Base-by-base conservation (phyloP, 2,113 vertebrate genomes). In the Protobothrops mucrosquamatus region DNA sequence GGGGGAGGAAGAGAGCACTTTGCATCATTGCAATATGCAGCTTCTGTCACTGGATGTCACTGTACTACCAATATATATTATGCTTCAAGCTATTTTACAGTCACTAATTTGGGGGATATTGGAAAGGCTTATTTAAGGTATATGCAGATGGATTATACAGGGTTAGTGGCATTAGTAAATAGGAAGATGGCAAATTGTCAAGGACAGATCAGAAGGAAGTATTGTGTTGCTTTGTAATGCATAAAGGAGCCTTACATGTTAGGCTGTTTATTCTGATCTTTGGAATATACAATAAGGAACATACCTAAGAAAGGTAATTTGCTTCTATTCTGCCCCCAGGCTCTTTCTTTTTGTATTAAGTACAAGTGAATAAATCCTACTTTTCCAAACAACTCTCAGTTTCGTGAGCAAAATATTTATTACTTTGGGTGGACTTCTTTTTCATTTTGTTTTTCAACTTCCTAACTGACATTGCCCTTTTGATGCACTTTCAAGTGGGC, bases 41-140 rank as follows among this genome's bases (percentile, higher is more conserved):
- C 9, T 64, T 6, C 6, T 23, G 90, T 97, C 98, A 98, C 97
- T 95, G 97, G 97, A 96, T 98, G 98, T 96, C 98, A 96, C n/a
- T 97, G 92, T 97, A 95, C 96, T 74, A 97, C 96, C 96, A 96
- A 10, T 0, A 87, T 96, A 95, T 57, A 74, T n/a, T 64, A 29
- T 61, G 7, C 48, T 52, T 0, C 0, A 88, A 59, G 54, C 91
- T 94, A 92, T 96, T 91, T 93, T 4, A 88, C 64, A 93, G 57
- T 57, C 91, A 56, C 46, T 14, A 92, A 39, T 46, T 95, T 0
- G 0, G 74, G 92, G 93, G 91, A 90, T 39, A 24, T 95, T 97
- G 96, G 90, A 89, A 92, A 94, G 95, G 92, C 89, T 96, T 92
- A 86, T 20, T 95, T 91, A 95, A 93, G 95, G 88, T 43, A 92